Conservation (phyloP, 2,113 vertebrate species). For the Corvus cornix region DNA sequence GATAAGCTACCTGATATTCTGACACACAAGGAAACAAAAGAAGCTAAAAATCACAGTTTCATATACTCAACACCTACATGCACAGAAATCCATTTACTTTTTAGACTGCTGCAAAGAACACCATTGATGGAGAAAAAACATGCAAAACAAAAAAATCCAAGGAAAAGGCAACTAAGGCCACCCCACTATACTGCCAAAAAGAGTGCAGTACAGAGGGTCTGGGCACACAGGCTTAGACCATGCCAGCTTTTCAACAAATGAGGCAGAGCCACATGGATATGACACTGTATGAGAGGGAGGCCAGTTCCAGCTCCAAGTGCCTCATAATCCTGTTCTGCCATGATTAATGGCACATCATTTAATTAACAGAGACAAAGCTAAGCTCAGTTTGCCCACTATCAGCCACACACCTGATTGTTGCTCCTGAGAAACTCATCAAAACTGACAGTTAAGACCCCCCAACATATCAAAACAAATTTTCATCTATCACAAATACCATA, state of each 20-base stretch:
- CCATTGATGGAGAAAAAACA: background rate
- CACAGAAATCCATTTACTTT: background rate
- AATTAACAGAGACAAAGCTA: background rate
- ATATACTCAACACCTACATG: background rate
- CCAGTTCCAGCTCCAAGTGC: background rate
- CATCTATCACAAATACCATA: rapidly evolving
- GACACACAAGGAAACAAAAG: background rate
- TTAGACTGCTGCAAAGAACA: background rate
- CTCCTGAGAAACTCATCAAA: background rate
- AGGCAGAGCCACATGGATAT: background rate
- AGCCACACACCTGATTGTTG: background rate
- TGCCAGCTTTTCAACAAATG: background rate
- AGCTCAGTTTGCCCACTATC: background rate
- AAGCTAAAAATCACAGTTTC: background rate
- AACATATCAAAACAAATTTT: background rate
- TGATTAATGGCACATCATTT: background rate
- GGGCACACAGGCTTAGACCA: background rate
- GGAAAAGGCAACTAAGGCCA: background rate
- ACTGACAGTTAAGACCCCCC: background rate
- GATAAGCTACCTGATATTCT: background rate
- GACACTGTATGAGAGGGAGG: background rate
- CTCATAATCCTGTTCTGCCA: background rate
- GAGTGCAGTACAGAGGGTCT: background rate
- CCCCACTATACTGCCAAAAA: background rate
- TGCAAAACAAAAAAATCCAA: background rate